Base-by-base conservation (phyloP, 2,113 vertebrate species). In the Trematomus loennbergii region DNA sequence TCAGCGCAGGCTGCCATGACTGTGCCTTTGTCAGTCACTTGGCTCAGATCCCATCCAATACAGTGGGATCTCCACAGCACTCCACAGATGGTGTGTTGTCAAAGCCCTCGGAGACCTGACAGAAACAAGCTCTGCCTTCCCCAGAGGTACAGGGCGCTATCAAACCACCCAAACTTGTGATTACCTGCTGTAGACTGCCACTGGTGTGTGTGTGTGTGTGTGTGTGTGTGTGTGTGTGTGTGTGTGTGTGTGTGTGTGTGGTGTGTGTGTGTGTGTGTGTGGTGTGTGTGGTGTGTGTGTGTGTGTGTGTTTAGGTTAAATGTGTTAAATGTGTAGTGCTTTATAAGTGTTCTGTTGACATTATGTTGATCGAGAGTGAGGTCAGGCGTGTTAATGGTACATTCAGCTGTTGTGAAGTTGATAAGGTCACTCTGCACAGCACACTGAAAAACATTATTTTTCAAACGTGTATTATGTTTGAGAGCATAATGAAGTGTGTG, bases 51-150 rank as follows among this genome's bases (percentile, higher is more conserved):
- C 81, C 78, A 76, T 61, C 70, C 13, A 76, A 55, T 66, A 80
- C 79, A 76, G 58, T 22, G 10, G 4, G 64, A 50, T 63, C 68
- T 63, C 54, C 16, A 68, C 11, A 64, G 64, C 73, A 22, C 53
- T 25, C 20, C n/a, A 78, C 87, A 89, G 82, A 91, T 89, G 84
- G 82, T n/a, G 59, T 76, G 64, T 82, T 71, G 77, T 87, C 75
- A 79, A 82, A 81, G 52, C 85, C 71, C 80, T 76, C 25, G 53
- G 86, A 85, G 86, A 72, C 66, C 70, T 22, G 45, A 63, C 18
- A 83, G 73, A 85, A 80, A 91, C 87, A 89, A 81, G 78, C 64
- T 43, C 62, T 18, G 1, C 45, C 29, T 73, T 75, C 60, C 79
- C 74, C 72, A 73, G 79, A 50, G 64, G 64, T 66, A 45, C 84